Conservation (phyloP, 1,140 invertebrate species). For the Trichonephila clavipes region DNA sequence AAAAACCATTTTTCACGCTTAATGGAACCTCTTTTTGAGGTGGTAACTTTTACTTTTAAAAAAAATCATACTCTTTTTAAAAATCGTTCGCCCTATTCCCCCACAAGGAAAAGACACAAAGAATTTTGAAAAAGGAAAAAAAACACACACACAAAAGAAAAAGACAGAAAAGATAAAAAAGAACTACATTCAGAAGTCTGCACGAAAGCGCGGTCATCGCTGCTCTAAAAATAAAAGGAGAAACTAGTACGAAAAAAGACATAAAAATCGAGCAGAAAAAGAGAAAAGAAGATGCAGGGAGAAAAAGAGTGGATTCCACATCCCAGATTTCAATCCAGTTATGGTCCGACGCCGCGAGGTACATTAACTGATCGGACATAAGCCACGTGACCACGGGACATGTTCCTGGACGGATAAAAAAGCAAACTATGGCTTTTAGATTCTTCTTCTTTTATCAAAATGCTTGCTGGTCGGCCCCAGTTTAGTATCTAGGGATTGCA, state of each 20-base stretch:
- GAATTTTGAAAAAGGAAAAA: not conserved
- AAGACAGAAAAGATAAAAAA: not conserved
- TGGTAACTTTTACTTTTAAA: not conserved
- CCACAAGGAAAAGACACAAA: not conserved
- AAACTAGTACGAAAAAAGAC: not conserved
- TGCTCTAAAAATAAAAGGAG: not conserved
- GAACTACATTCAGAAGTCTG: not conserved
- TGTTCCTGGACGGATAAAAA: not conserved
- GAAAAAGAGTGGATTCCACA: not conserved
- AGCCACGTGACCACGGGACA: constrained; percentile 19
- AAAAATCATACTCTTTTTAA: no score
- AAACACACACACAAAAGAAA: not conserved
- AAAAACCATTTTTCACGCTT: not conserved
- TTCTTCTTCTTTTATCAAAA: not conserved
- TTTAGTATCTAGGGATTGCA: not conserved
- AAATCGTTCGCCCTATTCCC: no score
- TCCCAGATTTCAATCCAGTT: constrained; percentile 43
- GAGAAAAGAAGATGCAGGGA: not conserved
- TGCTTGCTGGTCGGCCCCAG: not conserved
- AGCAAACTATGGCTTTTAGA: not conserved
- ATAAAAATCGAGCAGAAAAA: not conserved
- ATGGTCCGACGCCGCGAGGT: not conserved
- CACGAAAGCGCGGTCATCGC: not conserved
- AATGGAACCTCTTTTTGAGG: not conserved
- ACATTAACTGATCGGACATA: constrained; percentile 46